Conservation (phyloP, 2,888 invertebrate genomes). For the Drosophila anomelani region DNA sequence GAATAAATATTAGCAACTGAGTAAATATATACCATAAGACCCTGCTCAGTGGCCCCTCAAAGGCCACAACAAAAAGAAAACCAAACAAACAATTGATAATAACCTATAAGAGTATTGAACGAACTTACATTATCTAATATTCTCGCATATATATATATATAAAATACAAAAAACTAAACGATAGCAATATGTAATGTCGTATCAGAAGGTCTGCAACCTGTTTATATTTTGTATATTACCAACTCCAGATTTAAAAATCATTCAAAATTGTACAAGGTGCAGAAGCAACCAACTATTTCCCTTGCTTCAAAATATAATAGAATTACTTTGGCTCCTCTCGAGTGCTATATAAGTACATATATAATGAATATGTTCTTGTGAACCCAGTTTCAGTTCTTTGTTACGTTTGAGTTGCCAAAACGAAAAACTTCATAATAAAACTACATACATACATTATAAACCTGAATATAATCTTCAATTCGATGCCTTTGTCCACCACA, state of each 20-base stretch:
- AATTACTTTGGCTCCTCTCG: conserved; percentile 11
- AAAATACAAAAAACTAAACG: conserved; percentile 31
- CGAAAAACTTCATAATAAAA: conserved; percentile 23
- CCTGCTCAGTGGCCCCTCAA: conserved; percentile 58
- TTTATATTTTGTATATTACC: conserved; percentile 31
- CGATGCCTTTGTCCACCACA: conserved; percentile 29
- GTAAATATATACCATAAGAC: conserved; percentile 42
- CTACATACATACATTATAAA: conserved; percentile 7
- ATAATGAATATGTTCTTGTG: conserved; percentile 6
- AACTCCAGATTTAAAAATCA: background rate
- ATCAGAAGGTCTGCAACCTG: conserved; percentile 15
- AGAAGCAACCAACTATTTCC: conserved; percentile 19
- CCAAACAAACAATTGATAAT: conserved; percentile 39
- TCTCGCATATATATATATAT: conserved; percentile 44
- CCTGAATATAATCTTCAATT: conserved; percentile 16
- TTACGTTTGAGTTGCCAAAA: conserved; percentile 25
- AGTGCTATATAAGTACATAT: conserved; percentile 28
- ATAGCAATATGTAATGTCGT: conserved; percentile 45
- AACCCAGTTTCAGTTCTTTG: conserved; percentile 9
- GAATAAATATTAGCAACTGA: conserved; percentile 52
- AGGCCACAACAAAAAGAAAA: conserved; percentile 38
- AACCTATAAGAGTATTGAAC: conserved; percentile 39
- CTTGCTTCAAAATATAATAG: conserved; percentile 1
- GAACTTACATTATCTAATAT: conserved; percentile 41
- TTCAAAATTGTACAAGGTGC: conserved; percentile 15